phyloP scores from a whole-genome alignment of 1,140 invertebrate genomes.

The Choristoneura fumiferana region DNA sequence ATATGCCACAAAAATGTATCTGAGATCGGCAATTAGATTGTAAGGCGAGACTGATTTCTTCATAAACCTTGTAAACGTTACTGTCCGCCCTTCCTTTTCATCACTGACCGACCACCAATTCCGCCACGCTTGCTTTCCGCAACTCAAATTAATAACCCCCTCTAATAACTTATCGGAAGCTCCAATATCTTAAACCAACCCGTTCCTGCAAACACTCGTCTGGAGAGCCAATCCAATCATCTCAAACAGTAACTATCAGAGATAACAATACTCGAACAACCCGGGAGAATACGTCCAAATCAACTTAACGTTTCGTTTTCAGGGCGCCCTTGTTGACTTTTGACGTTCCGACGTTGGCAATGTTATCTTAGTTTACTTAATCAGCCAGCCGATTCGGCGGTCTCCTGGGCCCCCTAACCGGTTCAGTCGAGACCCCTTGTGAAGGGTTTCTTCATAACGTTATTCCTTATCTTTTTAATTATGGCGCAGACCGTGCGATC shows the following conservation, averaged over 20 bases:
- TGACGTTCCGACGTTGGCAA: conserved; percentile 61
- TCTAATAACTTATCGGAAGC: background rate
- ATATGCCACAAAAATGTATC: no score
- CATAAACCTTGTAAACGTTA: no score
- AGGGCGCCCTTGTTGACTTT: conserved; percentile 73
- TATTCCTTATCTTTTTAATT: conserved; percentile 77
- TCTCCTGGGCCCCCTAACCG: conserved; percentile 61
- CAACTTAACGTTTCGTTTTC: conserved; percentile 67
- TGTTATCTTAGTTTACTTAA: conserved; percentile 76
- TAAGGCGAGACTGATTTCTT: no score
- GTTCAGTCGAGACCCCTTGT: conserved; percentile 55
- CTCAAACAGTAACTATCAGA: conserved; percentile 68
- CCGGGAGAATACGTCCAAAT: conserved; percentile 69
- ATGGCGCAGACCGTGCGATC: conserved; percentile 58
- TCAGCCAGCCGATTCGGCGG: conserved; percentile 63
- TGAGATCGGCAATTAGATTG: no score
- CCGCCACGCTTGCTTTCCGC: no score
- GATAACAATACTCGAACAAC: conserved; percentile 66
- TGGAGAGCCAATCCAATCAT: conserved; percentile 68
- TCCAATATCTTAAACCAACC: conserved; percentile 29
- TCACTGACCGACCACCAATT: no score
- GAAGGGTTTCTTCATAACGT: conserved; percentile 64
- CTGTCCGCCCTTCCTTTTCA: no score
- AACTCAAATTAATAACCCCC: no score
- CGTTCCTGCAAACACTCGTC: conserved; percentile 44